Evolutionary conservation across 1,140 invertebrate genomes (phyloP).

Genomic region (Drosophila navojoa): DNA sequence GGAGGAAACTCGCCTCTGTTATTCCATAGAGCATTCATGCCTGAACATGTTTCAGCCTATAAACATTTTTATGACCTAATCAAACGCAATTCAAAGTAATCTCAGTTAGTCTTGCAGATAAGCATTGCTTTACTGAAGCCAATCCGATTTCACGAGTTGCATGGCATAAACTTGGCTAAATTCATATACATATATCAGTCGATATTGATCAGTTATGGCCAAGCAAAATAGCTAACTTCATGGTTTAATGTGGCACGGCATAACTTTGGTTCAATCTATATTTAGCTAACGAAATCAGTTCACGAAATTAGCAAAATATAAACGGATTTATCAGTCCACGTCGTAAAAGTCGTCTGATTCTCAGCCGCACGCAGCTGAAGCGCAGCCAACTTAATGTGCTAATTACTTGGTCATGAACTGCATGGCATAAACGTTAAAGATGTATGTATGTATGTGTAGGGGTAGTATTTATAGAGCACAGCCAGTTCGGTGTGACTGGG

Average conservation of each 20-base stretch:
- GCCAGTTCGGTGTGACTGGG: conserved; percentile 1
- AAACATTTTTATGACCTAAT: too few species aligned
- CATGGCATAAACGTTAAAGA: conserved; percentile 11
- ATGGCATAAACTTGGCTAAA: background rate
- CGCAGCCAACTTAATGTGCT: conserved; percentile 9
- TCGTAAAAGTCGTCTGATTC: background rate
- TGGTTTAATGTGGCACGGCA: background rate
- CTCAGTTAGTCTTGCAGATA: too few species aligned
- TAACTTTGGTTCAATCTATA: background rate
- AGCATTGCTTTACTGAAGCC: too few species aligned
- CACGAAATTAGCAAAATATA: background rate
- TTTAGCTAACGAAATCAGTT: background rate
- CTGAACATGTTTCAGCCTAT: too few species aligned
- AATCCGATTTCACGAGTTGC: background rate
- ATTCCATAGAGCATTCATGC: too few species aligned
- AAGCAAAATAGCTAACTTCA: background rate
- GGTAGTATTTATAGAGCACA: background rate
- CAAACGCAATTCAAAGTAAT: too few species aligned
- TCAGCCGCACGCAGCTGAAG: too few species aligned
- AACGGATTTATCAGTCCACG: background rate
- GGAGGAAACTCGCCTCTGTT: too few species aligned
- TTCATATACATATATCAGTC: background rate
- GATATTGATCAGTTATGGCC: too few species aligned
- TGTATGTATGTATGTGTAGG: background rate
- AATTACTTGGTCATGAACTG: background rate